Base-by-base conservation (phyloP, 2,888 invertebrate species). In the Ernsta delagoae region DNA sequence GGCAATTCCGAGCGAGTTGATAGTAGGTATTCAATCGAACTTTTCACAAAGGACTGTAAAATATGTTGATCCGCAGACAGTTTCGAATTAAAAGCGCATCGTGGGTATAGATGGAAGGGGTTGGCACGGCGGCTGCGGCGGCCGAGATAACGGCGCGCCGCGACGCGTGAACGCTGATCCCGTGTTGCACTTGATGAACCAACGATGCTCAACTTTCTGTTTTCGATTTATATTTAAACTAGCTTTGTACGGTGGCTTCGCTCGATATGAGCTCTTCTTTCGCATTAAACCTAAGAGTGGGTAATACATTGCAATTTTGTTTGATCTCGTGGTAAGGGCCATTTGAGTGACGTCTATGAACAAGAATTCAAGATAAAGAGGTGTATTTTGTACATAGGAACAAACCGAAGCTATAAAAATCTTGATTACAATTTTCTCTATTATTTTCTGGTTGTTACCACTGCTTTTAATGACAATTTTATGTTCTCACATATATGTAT, bases 21-120 rank as follows among this genome's bases (percentile, higher is more conserved):
- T 80, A 82, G 80, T 77, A 79, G 81, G 80, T 77, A 79, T 81
- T 83, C 85, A 85, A 88, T 84, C 82, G 85, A 83, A 83, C 80
- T 77, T 75, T 77, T 78, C 79, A 89, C 86, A 88, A 86, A 83
- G 78, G 80, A 79, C 77, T 74, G 75, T 90, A 86, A 90, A 90
- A 89, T 91, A 91, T 90, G 90, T 83, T 90, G 87, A 92, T 90
- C 90, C 88, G 81, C 78, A 79, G 78, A 83, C 84, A 83, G 84
- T 86, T 85, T 83, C 85, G 81, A 85, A 90, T 88, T 89, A 86
- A 84, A 85, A 84, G 79, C 82, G 79, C 83, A 83, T 82, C 77
- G 82, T 81, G 82, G 84, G 84, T 82, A 81, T 80, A 81, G 79
- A 83, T 77, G 80, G 82, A 87, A 88, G 87, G 90, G 90, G 48